Evolutionary conservation across 2,888 invertebrate species (phyloP).

Genomic region (Parnassius apollo): DNA sequence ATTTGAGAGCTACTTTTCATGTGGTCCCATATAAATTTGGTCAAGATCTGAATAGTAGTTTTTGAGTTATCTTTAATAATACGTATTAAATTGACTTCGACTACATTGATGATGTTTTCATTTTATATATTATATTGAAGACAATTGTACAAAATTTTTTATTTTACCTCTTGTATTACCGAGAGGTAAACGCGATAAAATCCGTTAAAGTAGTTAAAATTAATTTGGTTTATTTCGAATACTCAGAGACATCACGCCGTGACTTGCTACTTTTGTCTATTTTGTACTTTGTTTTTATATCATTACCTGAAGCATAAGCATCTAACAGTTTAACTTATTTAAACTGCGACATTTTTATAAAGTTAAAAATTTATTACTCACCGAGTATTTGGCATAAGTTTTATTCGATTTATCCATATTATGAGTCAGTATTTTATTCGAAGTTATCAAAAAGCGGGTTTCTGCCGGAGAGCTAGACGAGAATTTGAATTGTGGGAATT

Average conservation of each 20-base stretch:
- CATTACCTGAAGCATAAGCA: constrained; percentile 68
- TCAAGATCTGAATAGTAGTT: too few species aligned
- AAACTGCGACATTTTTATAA: constrained; percentile 68
- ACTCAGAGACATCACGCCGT: constrained; percentile 6
- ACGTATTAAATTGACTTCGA: too few species aligned
- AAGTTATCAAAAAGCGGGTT: constrained; percentile 65
- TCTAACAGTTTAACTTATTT: constrained; percentile 54
- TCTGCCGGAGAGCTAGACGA: constrained; percentile 68
- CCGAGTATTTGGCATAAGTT: constrained; percentile 81
- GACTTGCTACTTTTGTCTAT: constrained; percentile 57
- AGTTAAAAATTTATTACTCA: constrained; percentile 69
- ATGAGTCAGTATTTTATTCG: constrained; percentile 80
- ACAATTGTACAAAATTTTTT: too few species aligned
- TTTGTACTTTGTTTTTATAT: constrained; percentile 74
- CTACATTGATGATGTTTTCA: too few species aligned
- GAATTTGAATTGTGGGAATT: constrained; percentile 68
- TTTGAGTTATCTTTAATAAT: too few species aligned
- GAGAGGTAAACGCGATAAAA: too few species aligned
- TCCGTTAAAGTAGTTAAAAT: neutral
- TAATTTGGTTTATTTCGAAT: constrained; percentile 11
- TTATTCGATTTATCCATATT: constrained; percentile 77
- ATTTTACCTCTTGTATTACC: too few species aligned
- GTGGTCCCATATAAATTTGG: too few species aligned
- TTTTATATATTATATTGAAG: too few species aligned
- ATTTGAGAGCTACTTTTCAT: too few species aligned